Conservation (phyloP, 2,113 vertebrate species). For the Xyrauchen texanus region DNA sequence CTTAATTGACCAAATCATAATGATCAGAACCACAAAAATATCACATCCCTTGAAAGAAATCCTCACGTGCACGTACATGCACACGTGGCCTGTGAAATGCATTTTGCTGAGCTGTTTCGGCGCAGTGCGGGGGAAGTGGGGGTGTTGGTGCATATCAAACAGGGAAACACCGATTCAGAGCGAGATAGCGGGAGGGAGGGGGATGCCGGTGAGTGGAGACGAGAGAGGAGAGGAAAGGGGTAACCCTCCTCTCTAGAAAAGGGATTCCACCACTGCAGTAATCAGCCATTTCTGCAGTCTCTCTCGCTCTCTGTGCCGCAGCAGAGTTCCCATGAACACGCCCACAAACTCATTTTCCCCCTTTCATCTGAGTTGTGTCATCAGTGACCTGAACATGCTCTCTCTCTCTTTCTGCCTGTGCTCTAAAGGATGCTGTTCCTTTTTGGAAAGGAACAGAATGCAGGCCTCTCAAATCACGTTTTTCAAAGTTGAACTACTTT, state of each 20-base stretch:
- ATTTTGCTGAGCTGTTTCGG: conserved; percentile 57
- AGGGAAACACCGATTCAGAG: conserved; percentile 46
- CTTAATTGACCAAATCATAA: neutral
- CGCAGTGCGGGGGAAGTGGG: conserved; percentile 66
- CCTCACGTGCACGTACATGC: conserved; percentile 25
- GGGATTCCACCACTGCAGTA: conserved; percentile 81
- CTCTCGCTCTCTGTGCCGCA: neutral
- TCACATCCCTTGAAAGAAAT: conserved; percentile 26
- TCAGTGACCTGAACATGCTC: neutral
- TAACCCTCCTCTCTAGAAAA: conserved; percentile 75
- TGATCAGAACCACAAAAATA: neutral
- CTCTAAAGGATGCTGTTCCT: no score
- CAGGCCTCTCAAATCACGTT: no score
- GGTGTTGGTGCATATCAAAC: conserved; percentile 39
- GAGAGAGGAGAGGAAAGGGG: conserved; percentile 61
- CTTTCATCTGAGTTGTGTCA: conserved; percentile 12
- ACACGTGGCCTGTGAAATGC: conserved; percentile 10
- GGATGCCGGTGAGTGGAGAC: no score
- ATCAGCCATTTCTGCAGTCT: conserved; percentile 66
- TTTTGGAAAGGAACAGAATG: no score
- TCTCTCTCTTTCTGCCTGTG: no score
- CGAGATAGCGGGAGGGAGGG: conserved; percentile 19
- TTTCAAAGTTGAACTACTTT: no score
- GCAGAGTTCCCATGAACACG: conserved; percentile 18
- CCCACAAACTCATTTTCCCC: neutral